Conservation (phyloP, 2,113 vertebrate species). For the Athene noctua region DNA sequence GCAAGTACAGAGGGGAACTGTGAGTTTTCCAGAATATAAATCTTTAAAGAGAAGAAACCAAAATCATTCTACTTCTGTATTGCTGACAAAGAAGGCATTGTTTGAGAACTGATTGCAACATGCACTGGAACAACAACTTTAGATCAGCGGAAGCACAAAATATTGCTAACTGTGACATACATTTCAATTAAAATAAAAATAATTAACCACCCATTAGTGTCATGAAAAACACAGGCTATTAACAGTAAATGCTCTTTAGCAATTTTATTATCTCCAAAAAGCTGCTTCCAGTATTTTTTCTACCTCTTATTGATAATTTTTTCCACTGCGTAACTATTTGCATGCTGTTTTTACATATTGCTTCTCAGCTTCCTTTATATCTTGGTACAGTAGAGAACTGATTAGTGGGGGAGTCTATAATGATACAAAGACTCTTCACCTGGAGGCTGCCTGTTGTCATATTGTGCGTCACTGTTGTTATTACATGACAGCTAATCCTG, state of each 20-base stretch:
- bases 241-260: background rate
- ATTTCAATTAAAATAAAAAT: constrained; percentile 38
- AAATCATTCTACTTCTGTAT: constrained; percentile 35
- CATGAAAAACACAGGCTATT: background rate
- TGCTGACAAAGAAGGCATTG: constrained; percentile 38
- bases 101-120: constrained; percentile 40
- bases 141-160: constrained; percentile 42
- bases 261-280: background rate
- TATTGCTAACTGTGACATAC: background rate
- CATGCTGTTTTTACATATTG: background rate
- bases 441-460: constrained; percentile 41
- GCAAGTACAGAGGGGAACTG: constrained; percentile 10
- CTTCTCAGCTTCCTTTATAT: background rate
- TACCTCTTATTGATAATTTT: background rate
- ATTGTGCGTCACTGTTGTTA: background rate
- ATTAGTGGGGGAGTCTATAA: background rate
- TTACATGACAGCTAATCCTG: constrained; percentile 14
- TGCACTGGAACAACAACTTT: constrained; percentile 41
- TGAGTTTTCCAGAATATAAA: constrained; percentile 18
- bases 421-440: background rate
- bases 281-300: background rate
- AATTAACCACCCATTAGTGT: background rate
- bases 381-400: background rate
- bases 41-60: constrained; percentile 42
- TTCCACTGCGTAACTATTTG: background rate